Base-by-base conservation (phyloP, 1,140 invertebrate species). In the Trichonephila inaurata region DNA sequence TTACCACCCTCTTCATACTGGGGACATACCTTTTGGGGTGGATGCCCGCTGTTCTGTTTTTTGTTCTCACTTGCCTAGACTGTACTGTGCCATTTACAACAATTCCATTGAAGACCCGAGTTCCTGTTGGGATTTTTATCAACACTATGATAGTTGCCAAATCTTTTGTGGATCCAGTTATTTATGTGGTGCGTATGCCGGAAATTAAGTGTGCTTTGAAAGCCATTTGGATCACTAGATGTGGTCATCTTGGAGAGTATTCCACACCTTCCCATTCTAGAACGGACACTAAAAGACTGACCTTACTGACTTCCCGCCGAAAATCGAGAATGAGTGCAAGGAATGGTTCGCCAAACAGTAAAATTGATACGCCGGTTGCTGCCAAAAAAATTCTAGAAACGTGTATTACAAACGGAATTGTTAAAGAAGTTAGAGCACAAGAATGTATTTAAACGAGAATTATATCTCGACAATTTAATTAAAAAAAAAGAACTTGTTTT, bases 151-250 rank as follows among this genome's bases (percentile, higher is more conserved):
- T 97, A 19, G 96, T 97, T 14, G 95, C 97, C 33, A 97, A 97
- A 95, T 97, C 97, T 28, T 95, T 97, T 19, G 96, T 96, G 33
- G 97, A 97, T 95, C 97, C 97, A 0, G 97, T 97, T 72, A 97
- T 97, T 51, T 97, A 97, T 95, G 97, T 97, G 5, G 96, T 97
- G 1, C 95, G 97, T 86, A 97, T 97, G 96, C 96, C 96, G 33
- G 97, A 97, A 93, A 97, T 97, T 72, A 96, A 94, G 28, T 60
- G 44, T n/a, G 94, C 95, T 0, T 89, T 95, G 6, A 90, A 60
- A 19, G 24, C 83, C 1, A 95, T 95, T 62, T 92, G 82, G 62
- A 44, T 58, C 72, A 91, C 86, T 2, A 91, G 83, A n/a, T 94
- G 93, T 64, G 93, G 89, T 40, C 28, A 60, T 60, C 28, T 62